Percentiles rank a stretch among this genome's conserved stretches.
phyloP scores from a whole-genome alignment of 1,140 invertebrate genomes.

The Aphelinus atriplicis region DNA sequence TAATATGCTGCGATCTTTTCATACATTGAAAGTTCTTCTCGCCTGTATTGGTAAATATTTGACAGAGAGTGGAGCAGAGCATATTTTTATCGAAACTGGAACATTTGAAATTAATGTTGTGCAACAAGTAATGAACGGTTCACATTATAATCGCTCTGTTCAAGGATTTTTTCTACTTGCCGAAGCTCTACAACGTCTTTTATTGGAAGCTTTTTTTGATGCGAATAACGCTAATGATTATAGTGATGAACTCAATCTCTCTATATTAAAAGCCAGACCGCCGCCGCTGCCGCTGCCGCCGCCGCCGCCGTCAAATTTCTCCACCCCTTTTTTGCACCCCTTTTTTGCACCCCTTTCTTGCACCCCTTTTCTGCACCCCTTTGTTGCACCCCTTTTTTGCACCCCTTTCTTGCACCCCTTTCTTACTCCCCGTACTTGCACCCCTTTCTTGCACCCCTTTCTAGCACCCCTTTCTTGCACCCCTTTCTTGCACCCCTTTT shows the following conservation, averaged over 20 bases:
- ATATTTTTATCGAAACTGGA: neutral
- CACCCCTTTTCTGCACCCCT: too few species aligned
- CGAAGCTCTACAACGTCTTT: slow-evolving; percentile 18
- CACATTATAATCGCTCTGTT: slow-evolving; percentile 22
- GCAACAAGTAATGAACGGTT: slow-evolving; percentile 11
- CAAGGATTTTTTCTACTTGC: slow-evolving; percentile 22
- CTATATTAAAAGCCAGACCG: too few species aligned
- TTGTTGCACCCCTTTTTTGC: too few species aligned
- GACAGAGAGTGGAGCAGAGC: neutral
- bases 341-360: too few species aligned
- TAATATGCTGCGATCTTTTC: neutral
- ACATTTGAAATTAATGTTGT: neutral
- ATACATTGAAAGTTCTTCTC: neutral
- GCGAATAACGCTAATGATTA: neutral
- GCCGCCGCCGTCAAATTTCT: too few species aligned
- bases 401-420: too few species aligned
- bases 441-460: too few species aligned
- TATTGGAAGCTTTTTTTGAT: slow-evolving; percentile 25
- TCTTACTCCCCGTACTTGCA: too few species aligned
- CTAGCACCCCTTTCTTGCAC: too few species aligned
- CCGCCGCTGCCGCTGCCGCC: too few species aligned
- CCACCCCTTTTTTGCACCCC: too few species aligned
- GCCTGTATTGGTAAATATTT: slow-evolving; percentile 1
- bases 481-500: too few species aligned
- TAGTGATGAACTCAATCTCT: neutral